Base-by-base conservation (phyloP, 2,797 vertebrate genomes). In the Coregonus sp. region DNA sequence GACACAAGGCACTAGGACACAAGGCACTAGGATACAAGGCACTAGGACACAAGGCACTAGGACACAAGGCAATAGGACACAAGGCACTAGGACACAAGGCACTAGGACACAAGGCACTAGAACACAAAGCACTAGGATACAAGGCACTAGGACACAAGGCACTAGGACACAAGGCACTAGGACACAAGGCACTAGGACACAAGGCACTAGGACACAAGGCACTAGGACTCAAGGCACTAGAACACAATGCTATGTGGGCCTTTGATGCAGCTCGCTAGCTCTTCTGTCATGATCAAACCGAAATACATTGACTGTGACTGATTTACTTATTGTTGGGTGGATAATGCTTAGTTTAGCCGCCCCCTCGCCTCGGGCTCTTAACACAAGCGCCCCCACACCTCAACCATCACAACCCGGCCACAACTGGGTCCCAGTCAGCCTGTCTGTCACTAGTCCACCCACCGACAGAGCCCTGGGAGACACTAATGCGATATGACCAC, bases 401-500 rank as follows among this genome's bases (percentile, higher is more conserved):
- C 78, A 37, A 65, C 70, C 71, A 40, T 40, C 71, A 84, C 80
- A 85, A 76, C 75, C 75, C 81, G 79, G 82, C 52, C 72, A 83
- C 85, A 82, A 85, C 78, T 51, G 81, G 85, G 86, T 82, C 87
- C 67, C 82, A 80, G 86, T 89, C 86, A 79, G 81, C 78, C 81
- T 75, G 72, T 86, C 63, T 40, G 71, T 73, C 76, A 73, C 35
- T 33, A 68, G 15, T 78, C 87, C 85, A 85, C 88, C 83, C 91
- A 85, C 81, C 86, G 75, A 83, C 90, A 84, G 84, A 80, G 82
- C 82, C 20, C 47, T 33, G 79, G 76, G 75, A 74, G 72, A 90
- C 74, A 83, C 84, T 92, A 91, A 93, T 90, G 83, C 82, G 75
- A 82, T 89, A 87, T 88, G 92, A 93, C 86, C 81, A 86, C 86